phyloP scores from a whole-genome alignment of 2,888 invertebrate genomes.

The Leptopilina syphax region DNA sequence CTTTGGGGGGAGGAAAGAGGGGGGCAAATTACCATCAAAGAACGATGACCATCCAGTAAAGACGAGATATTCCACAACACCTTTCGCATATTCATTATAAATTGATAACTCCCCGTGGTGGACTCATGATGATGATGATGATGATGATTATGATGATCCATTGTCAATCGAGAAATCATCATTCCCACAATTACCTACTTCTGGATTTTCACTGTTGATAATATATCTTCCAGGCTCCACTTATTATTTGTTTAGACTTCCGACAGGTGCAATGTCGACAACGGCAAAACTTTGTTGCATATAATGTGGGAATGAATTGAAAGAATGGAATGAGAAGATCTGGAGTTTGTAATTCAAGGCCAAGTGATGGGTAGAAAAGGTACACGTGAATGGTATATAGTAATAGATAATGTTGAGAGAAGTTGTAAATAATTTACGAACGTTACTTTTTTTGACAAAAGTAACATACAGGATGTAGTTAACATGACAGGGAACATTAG shows the following conservation, averaged over 20 bases:
- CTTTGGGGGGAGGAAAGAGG: neutral
- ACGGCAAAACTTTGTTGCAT: neutral
- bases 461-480: constrained; percentile 3
- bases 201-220: neutral
- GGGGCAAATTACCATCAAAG: neutral
- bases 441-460: neutral
- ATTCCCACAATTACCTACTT: constrained; percentile 36
- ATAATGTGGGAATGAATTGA: constrained; percentile 24
- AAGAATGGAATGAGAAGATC: constrained; percentile 6
- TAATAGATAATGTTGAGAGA: neutral
- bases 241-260: constrained; percentile 38
- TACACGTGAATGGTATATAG: too few relatives aligned
- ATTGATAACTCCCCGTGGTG: neutral
- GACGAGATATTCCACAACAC: constrained; percentile 14
- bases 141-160: constrained; percentile 11
- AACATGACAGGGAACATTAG: neutral
- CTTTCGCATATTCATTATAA: constrained; percentile 10
- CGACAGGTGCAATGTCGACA: constrained; percentile 15
- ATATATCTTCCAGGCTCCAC: constrained; percentile 17
- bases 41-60: constrained; percentile 48
- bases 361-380: neutral
- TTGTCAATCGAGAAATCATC: constrained; percentile 17
- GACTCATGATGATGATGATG: neutral
- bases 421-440: neutral
- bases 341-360: constrained; percentile 6